Evolutionary conservation across 1,140 invertebrate genomes (phyloP), one percentile per base, ranked within the genome.

Genomic region (Lucilia cuprina): DNA sequence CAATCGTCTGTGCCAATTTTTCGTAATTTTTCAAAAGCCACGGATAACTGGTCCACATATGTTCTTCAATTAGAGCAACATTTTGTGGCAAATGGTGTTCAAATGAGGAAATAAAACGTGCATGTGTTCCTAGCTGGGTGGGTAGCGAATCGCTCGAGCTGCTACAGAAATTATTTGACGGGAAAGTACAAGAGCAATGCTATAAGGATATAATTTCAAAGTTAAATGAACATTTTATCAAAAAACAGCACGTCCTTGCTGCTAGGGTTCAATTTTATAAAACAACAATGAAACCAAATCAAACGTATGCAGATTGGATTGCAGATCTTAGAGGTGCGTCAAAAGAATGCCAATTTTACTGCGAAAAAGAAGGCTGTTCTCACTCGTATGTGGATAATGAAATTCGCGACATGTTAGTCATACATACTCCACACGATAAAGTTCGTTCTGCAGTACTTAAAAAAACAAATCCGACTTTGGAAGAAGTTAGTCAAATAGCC

Each of bases 381-480:
- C 9, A 82, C 41, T 74, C 34, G 14, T 84, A 84, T 70, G 78
- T 82, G 10, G 84, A 84, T 75, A 74, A 41, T 14, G 80, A 25
- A 19, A 84, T 84, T 17, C 47, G 78, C 8, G 77, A 84, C 17
- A 70, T 74, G 65, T 21, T 70, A 30, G 35, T 82, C n/a, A 41
- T 84, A n/a, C 55, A 82, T 65, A 82, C 84, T 3, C 55, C 78
- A 14, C 84, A 84, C 25, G 55, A 82, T 60, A 34, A n/a, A 10
- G 84, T 84, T 5, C 55, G 84, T 2, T 82, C 50, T 2, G 78
- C 77, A 21, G 77, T 55, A 3, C 35, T 74, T n/a, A 77, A 84
- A 74, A 84, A 84, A 74, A 5, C 17, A 5, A 74, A 74, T n/a
- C 60, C 55, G 0, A 74, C 84, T 2, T 74, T 84, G 34, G 83